Percentiles rank a stretch among this genome's conserved stretches.
Conservation (phyloP, 2,113 vertebrate species). For the Protomyctophum bolini region DNA sequence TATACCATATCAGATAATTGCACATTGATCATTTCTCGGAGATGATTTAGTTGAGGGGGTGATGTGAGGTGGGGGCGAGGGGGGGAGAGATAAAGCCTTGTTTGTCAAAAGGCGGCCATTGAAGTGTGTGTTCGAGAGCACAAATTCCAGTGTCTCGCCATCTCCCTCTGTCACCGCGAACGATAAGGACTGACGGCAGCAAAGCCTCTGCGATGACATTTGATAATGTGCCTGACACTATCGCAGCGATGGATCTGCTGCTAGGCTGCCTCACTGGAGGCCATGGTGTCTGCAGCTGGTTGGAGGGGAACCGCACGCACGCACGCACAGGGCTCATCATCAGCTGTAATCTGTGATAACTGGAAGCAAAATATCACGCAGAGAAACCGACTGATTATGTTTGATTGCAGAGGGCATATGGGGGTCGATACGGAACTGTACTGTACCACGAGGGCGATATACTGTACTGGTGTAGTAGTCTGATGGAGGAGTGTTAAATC, state of each 20-base stretch:
- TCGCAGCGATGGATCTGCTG: slow-evolving; percentile 72
- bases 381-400: slow-evolving; percentile 21
- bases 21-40: slow-evolving; percentile 78
- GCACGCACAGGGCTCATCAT: slow-evolving; percentile 25
- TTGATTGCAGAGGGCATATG: slow-evolving; percentile 23
- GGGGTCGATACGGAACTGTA: not conserved
- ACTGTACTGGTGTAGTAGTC: slow-evolving; percentile 1
- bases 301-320: slow-evolving; percentile 55
- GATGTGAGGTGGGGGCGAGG: no score
- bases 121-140: slow-evolving; percentile 56
- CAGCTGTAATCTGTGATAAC: slow-evolving; percentile 62
- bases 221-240: slow-evolving; percentile 75
- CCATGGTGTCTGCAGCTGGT: slow-evolving; percentile 63
- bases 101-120: slow-evolving; percentile 64
- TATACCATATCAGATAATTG: slow-evolving; percentile 79
- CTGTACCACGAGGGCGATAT: no score
- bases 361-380: slow-evolving; percentile 43
- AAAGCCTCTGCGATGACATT: slow-evolving; percentile 68
- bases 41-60: slow-evolving; percentile 70
- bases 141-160: slow-evolving; percentile 68
- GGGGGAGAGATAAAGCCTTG: slow-evolving; percentile 64
- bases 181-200: slow-evolving; percentile 73
- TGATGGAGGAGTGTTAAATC: slow-evolving; percentile 15
- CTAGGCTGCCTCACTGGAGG: slow-evolving; percentile 60
- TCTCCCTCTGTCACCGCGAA: slow-evolving; percentile 50